Conservation (phyloP, 2,797 vertebrate genomes). For the Mormyrus proboscirostris region DNA sequence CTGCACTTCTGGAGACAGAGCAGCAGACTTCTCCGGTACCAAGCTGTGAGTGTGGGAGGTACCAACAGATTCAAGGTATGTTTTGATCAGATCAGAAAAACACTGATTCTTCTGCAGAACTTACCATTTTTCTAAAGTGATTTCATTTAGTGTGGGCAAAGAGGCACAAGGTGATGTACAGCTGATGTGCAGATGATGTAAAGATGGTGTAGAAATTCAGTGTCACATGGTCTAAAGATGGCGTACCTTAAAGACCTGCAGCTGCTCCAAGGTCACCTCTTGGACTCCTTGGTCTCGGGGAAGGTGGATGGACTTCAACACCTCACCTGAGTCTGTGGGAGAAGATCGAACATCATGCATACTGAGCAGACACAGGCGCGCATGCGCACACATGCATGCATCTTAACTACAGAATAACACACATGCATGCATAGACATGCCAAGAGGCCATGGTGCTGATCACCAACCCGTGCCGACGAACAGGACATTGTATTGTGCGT, state of each 20-base stretch:
- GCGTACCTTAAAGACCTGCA: constrained; percentile 73
- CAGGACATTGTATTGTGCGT: constrained; percentile 66
- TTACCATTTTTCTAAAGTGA: neutral
- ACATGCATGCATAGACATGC: neutral
- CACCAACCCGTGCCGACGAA: constrained; percentile 67
- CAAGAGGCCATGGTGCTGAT: neutral
- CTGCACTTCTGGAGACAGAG: neutral
- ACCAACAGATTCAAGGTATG: neutral
- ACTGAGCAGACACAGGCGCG: neutral
- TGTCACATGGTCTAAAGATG: neutral
- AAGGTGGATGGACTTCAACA: constrained; percentile 74
- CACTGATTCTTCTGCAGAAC: neutral
- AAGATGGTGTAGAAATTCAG: neutral
- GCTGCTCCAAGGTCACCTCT: constrained; percentile 78
- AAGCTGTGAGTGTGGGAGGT: neutral
- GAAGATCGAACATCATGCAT: neutral
- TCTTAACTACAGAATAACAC: neutral
- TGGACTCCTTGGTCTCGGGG: constrained; percentile 51
- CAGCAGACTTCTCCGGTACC: neutral
- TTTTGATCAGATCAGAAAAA: neutral
- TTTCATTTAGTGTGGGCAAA: neutral
- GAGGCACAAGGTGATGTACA: neutral
- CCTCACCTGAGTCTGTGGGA: constrained; percentile 66
- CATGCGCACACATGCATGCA: neutral
- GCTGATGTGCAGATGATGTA: neutral